Percentiles rank a stretch among this genome's conserved stretches.
These are phyloP conservation scores for Tribolium castaneum DNA, from an alignment of 1,140 invertebrate species.

Conservation along the genomic window DNA sequence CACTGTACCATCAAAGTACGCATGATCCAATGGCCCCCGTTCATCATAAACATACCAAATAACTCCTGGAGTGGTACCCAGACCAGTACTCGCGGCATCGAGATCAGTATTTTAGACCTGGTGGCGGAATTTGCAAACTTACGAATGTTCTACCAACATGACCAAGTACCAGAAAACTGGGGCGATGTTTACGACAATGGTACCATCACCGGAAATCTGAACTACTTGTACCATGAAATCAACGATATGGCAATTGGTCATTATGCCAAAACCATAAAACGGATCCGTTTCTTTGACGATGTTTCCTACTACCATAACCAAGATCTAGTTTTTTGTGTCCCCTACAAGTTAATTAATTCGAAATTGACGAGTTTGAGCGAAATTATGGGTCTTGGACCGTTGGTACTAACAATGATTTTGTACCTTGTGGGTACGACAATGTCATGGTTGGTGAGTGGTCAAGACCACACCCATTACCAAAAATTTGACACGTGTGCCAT, in stretches of 20 bases:
- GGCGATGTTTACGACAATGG: conserved; percentile 45
- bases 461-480: not conserved
- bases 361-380: not conserved
- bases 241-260: conserved; percentile 44
- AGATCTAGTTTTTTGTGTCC: conserved; percentile 47
- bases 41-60: conserved; percentile 41
- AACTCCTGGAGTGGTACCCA: not conserved
- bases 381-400: conserved; percentile 2
- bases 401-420: not conserved
- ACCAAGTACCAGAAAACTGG: conserved; percentile 28
- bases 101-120: conserved; percentile 48
- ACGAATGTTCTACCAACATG: conserved; percentile 42
- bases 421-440: conserved; percentile 30
- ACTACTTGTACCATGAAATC: conserved; percentile 37
- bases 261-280: conserved; percentile 35
- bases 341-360: not conserved
- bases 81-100: conserved; percentile 40
- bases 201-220: conserved; percentile 45
- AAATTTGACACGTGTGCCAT: not conserved
- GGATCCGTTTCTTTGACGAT: conserved; percentile 35
- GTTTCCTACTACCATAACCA: conserved; percentile 39
- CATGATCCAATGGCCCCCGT: conserved; percentile 45
- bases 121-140: conserved; percentile 37
- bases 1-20: conserved; percentile 48
- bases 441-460: conserved; percentile 12